Conservation (phyloP, 2,888 invertebrate genomes). For the Chelonus formosanus region DNA sequence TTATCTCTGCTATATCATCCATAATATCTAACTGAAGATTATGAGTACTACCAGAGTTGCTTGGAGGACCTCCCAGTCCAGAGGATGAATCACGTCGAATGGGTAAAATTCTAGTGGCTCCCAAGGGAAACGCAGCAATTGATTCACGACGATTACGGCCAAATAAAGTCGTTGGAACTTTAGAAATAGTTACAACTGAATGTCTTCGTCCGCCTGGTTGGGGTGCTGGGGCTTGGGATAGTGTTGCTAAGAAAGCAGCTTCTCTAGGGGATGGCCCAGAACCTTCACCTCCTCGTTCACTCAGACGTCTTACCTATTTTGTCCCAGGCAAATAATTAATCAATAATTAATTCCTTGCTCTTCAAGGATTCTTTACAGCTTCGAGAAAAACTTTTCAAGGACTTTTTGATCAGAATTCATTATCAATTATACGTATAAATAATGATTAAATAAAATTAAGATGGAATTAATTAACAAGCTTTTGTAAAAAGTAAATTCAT, state of each 20-base stretch:
- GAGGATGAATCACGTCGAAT: conserved; percentile 65
- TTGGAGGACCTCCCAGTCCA: conserved; percentile 73
- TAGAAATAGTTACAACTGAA: conserved; percentile 86
- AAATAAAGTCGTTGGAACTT: conserved; percentile 80
- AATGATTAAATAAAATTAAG: too few relatives aligned
- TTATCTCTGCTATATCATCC: conserved; percentile 80
- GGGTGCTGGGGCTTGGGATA: conserved; percentile 78
- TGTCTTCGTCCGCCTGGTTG: conserved; percentile 82
- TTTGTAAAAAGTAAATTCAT: too few relatives aligned
- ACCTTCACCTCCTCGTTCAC: conserved; percentile 80
- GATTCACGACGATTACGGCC: conserved; percentile 83
- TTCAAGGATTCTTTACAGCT: too few relatives aligned
- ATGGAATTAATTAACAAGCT: too few relatives aligned
- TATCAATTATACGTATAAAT: too few relatives aligned
- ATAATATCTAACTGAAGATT: conserved; percentile 87
- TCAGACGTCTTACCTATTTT: conserved; percentile 76
- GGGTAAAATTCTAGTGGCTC: conserved; percentile 66
- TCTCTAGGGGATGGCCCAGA: conserved; percentile 80
- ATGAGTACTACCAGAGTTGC: conserved; percentile 82
- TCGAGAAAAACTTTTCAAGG: too few relatives aligned
- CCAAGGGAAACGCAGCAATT: conserved; percentile 78
- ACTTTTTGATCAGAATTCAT: too few relatives aligned
- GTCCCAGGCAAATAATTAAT: not conserved
- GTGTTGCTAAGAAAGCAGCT: conserved; percentile 83
- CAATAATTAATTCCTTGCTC: not conserved